Evolutionary conservation across 53 echinoderm and acorn worm species (phyloP), one percentile per base, ranked within the genome.

Genomic region (Antedon mediterranea): DNA sequence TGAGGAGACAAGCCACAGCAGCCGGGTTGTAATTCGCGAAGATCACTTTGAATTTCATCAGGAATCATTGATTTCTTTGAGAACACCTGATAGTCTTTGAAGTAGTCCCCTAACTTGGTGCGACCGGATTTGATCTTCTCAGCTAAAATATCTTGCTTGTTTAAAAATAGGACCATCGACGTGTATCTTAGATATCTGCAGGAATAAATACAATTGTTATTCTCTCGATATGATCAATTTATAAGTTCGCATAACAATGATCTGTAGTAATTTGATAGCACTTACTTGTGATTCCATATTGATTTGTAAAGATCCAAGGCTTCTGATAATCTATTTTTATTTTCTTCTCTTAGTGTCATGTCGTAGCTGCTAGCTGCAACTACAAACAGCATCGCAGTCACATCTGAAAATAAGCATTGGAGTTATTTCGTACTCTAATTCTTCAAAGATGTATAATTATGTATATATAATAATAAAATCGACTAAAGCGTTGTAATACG

Each of bases 311-410:
- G 84, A 71, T 90, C 83, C 6, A 93, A 71, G 2, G 93, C 90
- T 77, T 93, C 93, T 30, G 83, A 79, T 26, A 93, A 76, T 33
- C 93, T 84, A 43, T 93, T 93, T 78, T 84, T 78, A n/a, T 85
- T 84, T 73, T 93, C 93, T 82, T 93, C 93, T 34, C 93, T 81
- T 4, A 93, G 86, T 18, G 77, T 81, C 0, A 84, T 75, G 74
- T 93, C 93, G 31, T 88, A 93, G 30, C 93, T 86, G 43, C 93
- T 93, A 43, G 90, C 86, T 13, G 93, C 90, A 31, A 88, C 88
- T 29, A 93, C 93, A 74, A 93, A 93, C 41, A 93, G 88, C 32
- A 93, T 34, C 31, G 93, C 90, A 26, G 93, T 93, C 27, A 87
- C 79, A 85, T 93, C 93, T 93, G 32, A 26, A 57, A 29, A 26